These are phyloP conservation scores for Sitophilus oryzae DNA, from an alignment of 1,140 invertebrate species.

Conservation along the genomic window DNA sequence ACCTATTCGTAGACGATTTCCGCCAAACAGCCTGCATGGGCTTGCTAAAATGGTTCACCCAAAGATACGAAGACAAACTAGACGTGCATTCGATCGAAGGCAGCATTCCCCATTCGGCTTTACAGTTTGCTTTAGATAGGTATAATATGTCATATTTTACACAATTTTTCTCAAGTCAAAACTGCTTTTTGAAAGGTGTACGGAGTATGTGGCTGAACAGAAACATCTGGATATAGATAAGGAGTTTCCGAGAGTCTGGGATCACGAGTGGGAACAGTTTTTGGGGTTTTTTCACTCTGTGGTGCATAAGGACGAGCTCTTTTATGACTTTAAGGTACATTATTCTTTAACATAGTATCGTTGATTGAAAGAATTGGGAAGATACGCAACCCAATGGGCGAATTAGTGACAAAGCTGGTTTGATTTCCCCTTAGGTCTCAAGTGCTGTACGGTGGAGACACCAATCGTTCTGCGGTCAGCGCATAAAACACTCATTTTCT, in stretches of 20 bases:
- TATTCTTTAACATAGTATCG: no score
- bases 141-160: no score
- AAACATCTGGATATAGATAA: constrained; percentile 83
- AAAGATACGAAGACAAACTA: constrained; percentile 46
- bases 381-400: no score
- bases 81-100: constrained; percentile 52
- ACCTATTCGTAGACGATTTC: constrained; percentile 85
- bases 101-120: constrained; percentile 62
- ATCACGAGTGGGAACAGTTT: constrained; percentile 82
- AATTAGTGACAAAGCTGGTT: no score
- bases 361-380: no score
- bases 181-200: constrained; percentile 47
- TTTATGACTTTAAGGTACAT: constrained; percentile 42
- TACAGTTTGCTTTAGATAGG: constrained; percentile 74
- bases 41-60: constrained; percentile 68
- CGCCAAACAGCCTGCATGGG: constrained; percentile 81
- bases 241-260: constrained; percentile 61
- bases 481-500: no score
- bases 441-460: no score
- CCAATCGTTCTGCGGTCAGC: no score
- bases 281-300: constrained; percentile 68
- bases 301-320: constrained; percentile 57
- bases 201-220: constrained; percentile 66
- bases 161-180: no score
- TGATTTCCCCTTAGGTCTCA: no score